Conservation (phyloP, 2,113 vertebrate genomes). For the Panthera leo region DNA sequence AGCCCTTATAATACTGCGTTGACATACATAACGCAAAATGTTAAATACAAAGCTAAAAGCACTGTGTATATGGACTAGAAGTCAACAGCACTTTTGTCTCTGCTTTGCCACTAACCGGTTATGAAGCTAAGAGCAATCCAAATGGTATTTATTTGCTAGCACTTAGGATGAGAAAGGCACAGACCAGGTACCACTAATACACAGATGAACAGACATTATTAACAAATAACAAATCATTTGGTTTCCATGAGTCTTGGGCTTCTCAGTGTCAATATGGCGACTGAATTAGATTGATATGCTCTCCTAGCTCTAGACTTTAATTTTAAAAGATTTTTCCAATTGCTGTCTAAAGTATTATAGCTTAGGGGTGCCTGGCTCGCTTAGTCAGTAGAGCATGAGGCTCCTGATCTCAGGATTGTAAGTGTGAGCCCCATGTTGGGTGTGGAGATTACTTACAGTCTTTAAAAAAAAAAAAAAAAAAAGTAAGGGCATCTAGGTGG, state of each 20-base stretch:
- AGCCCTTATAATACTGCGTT: neutral
- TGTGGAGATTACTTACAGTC: neutral
- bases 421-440: neutral
- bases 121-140: neutral
- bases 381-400: neutral
- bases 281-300: neutral
- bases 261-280: neutral
- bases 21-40: neutral
- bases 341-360: neutral
- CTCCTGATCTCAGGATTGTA: neutral
- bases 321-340: neutral
- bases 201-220: neutral
- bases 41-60: slow-evolving; percentile 18
- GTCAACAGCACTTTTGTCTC: neutral
- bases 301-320: neutral
- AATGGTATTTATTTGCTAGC: neutral
- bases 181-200: neutral
- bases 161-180: neutral
- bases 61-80: neutral
- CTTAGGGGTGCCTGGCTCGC: neutral
- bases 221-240: neutral
- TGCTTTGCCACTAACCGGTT: slow-evolving; percentile 21
- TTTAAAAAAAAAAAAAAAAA: neutral
- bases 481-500: too few species aligned
- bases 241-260: neutral